A percentile compares a stretch with the other conserved stretches of the same genome.
Conservation (phyloP, 2,797 vertebrate genomes). For the Carapus acus region DNA sequence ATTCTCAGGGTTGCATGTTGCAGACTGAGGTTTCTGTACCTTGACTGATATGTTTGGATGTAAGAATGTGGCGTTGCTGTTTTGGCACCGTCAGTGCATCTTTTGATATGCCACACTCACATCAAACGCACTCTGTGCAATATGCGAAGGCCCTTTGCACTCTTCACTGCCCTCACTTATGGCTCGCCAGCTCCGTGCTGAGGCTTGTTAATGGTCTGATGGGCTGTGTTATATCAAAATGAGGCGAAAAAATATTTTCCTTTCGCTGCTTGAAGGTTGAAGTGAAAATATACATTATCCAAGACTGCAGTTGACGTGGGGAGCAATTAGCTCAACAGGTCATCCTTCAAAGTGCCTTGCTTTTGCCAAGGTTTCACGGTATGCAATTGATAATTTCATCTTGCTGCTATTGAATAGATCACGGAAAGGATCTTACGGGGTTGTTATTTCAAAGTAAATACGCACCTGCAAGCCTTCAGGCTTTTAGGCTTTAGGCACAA, state of each 20-base stretch:
- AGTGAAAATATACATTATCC: constrained; percentile 43
- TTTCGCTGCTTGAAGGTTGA: constrained; percentile 30
- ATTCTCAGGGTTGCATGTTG: constrained; percentile 57
- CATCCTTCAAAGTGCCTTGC: constrained; percentile 40
- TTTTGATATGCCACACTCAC: constrained; percentile 60
- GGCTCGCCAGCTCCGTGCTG: constrained; percentile 51
- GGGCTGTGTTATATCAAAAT: constrained; percentile 50
- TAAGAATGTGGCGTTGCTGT: constrained; percentile 60
- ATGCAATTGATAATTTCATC: constrained; percentile 37
- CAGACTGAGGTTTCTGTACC: constrained; percentile 55
- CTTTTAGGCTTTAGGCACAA: no score
- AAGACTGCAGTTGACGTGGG: constrained; percentile 50
- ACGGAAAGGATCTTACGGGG: no score
- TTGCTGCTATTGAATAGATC: background rate
- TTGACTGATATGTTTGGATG: constrained; percentile 64
- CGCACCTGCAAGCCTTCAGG: no score
- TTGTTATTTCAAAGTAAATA: no score
- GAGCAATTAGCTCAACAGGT: constrained; percentile 52
- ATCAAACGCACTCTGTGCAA: constrained; percentile 52
- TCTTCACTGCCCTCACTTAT: constrained; percentile 42
- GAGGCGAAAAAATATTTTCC: constrained; percentile 41
- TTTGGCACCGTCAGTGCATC: constrained; percentile 57
- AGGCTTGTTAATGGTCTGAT: constrained; percentile 48
- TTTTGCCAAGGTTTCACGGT: constrained; percentile 25
- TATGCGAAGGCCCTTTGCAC: constrained; percentile 56